A percentile compares a stretch with the other conserved stretches of the same genome.
These are phyloP conservation scores for Hemicrepidius hirtus DNA, from an alignment of 2,888 invertebrate species.

Conservation along the genomic window DNA sequence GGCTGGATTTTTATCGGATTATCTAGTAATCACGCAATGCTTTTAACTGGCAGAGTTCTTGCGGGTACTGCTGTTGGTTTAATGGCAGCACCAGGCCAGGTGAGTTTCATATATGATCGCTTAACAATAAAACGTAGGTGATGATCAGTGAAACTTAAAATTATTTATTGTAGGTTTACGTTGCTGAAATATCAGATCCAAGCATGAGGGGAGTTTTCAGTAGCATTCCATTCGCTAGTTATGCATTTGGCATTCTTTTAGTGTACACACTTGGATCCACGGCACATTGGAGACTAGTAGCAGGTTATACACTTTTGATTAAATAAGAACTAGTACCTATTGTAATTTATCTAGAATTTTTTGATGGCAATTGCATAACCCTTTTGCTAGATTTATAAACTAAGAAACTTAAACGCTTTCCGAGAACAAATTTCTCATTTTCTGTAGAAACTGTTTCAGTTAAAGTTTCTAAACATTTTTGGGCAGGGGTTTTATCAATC, in stretches of 20 bases:
- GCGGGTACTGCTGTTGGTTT: conserved; percentile 85
- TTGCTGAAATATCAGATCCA: conserved; percentile 85
- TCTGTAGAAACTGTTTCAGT: too few relatives aligned
- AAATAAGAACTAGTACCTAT: too few relatives aligned
- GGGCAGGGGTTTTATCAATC: too few relatives aligned
- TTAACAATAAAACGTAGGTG: too few relatives aligned
- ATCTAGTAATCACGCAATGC: conserved; percentile 74
- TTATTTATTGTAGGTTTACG: conserved; percentile 76
- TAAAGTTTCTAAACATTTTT: too few relatives aligned
- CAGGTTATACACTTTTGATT: conserved; percentile 72
- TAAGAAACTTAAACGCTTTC: too few relatives aligned
- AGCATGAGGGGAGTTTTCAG: conserved; percentile 81
- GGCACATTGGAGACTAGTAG: conserved; percentile 82
- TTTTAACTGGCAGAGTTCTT: conserved; percentile 80
- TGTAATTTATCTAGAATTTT: too few relatives aligned
- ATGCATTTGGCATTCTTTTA: conserved; percentile 83
- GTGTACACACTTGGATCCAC: conserved; percentile 82
- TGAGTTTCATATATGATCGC: conserved; percentile 62
- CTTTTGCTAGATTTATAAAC: too few relatives aligned
- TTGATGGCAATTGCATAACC: too few relatives aligned
- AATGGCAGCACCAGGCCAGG: conserved; percentile 84
- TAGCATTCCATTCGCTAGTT: conserved; percentile 84
- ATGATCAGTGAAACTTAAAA: neutral
- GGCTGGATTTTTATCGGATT: conserved; percentile 81
- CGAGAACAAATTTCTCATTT: too few relatives aligned